Percentiles rank a stretch among this genome's conserved stretches.
Conservation (phyloP, 2,888 invertebrate genomes). For the Harmothoe impar region DNA sequence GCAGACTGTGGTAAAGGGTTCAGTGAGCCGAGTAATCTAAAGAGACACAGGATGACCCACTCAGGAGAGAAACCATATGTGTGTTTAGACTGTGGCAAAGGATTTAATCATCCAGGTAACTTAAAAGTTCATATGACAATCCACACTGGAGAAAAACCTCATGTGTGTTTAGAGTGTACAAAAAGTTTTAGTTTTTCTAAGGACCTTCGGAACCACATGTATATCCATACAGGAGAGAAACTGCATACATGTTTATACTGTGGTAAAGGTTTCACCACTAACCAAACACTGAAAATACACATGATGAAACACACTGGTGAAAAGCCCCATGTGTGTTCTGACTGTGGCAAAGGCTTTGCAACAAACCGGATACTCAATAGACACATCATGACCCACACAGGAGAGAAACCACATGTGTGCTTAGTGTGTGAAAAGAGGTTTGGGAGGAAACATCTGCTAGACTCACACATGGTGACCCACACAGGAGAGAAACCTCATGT, state of each 20-base stretch:
- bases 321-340: background rate
- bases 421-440: background rate
- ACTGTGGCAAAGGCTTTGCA: background rate
- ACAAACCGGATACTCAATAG: background rate
- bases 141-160: too few species aligned
- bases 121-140: too few species aligned
- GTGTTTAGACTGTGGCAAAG: too few species aligned
- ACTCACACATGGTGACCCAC: background rate
- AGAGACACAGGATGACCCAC: too few species aligned
- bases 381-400: background rate
- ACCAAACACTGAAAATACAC: background rate
- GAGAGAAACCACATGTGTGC: background rate
- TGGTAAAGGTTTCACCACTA: background rate
- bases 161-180: too few species aligned
- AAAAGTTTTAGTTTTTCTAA: too few species aligned
- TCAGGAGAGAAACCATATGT: too few species aligned
- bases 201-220: too few species aligned
- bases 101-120: too few species aligned
- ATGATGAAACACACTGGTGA: constrained; percentile 8
- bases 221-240: background rate
- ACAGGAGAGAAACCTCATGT: background rate
- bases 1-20: too few species aligned
- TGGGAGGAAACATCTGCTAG: too few species aligned
- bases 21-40: too few species aligned
- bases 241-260: background rate